Percentiles rank a stretch among this genome's conserved stretches.
phyloP scores from a whole-genome alignment of 2,888 invertebrate species.

The Sarcophaga rosellei region DNA sequence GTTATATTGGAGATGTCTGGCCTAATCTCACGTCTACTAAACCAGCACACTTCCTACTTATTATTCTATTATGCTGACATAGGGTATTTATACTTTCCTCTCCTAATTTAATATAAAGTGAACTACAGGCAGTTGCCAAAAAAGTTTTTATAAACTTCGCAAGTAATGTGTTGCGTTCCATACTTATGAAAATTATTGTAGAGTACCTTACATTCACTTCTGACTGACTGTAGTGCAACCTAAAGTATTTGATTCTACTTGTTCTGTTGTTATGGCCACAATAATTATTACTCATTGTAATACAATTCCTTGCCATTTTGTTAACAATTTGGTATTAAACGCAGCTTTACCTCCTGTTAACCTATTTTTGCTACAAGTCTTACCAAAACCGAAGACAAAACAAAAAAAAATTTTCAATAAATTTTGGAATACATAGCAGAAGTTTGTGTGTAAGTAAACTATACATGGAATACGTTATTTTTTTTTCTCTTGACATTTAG shows the following conservation, averaged over 20 bases:
- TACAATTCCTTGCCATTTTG: neutral
- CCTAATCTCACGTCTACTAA: no score
- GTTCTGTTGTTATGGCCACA: neutral
- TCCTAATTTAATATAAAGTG: no score
- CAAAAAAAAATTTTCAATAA: neutral
- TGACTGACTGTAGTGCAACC: neutral
- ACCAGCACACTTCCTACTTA: no score
- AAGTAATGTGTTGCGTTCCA: no score
- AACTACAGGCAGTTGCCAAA: no score
- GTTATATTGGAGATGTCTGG: no score
- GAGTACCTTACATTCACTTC: neutral
- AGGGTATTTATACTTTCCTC: no score
- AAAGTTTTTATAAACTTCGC: no score
- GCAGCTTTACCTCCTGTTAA: slow-evolving; percentile 39
- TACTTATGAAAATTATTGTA: neutral
- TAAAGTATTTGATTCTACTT: neutral
- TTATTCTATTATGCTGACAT: no score
- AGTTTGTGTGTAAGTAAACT: neutral
- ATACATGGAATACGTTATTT: slow-evolving; percentile 56
- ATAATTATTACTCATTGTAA: neutral
- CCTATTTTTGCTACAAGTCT: slow-evolving; percentile 18
- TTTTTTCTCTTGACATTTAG: slow-evolving; percentile 68
- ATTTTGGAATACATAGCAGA: neutral
- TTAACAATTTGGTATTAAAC: slow-evolving; percentile 2
- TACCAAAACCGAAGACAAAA: slow-evolving; percentile 13